A percentile compares a stretch with the other conserved stretches of the same genome.
These are phyloP conservation scores for Laspeyria flexula DNA, from an alignment of 2,888 invertebrate species.

Conservation along the genomic window DNA sequence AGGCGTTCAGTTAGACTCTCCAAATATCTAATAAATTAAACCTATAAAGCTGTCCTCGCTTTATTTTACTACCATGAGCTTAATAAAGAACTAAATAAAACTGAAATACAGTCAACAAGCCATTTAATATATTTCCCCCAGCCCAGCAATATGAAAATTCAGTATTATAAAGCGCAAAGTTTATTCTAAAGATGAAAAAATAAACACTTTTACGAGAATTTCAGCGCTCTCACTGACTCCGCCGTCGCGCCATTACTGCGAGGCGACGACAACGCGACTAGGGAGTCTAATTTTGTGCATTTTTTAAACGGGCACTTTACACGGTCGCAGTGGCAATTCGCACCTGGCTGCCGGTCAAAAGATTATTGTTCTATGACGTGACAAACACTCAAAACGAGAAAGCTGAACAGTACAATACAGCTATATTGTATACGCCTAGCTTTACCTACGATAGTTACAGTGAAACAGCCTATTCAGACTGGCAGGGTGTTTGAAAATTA, in stretches of 20 bases:
- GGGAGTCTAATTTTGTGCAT: conserved; percentile 62
- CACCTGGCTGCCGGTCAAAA: conserved; percentile 68
- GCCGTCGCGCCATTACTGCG: conserved; percentile 47
- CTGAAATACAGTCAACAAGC: conserved; percentile 22
- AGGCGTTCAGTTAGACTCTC: too few species aligned
- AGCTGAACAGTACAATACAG: conserved; percentile 41
- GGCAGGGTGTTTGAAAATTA: conserved; percentile 68
- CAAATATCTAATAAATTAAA: not conserved
- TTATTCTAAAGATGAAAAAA: conserved; percentile 26
- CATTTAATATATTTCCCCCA: conserved; percentile 15
- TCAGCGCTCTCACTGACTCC: too few species aligned
- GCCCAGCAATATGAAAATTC: conserved; percentile 19
- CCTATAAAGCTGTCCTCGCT: not conserved
- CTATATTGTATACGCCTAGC: not conserved
- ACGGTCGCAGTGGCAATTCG: conserved; percentile 56
- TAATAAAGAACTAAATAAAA: conserved; percentile 29
- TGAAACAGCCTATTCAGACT: conserved; percentile 61
- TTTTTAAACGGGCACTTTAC: conserved; percentile 60
- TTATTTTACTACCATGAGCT: conserved; percentile 5
- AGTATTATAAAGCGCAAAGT: conserved; percentile 2
- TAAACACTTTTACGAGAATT: conserved; percentile 11
- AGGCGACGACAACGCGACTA: conserved; percentile 17
- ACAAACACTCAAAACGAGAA: conserved; percentile 62
- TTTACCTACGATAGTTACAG: conserved; percentile 39
- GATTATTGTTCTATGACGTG: conserved; percentile 72